Percentiles rank a stretch among this genome's conserved stretches.
These are phyloP conservation scores for Caenorhabditis remanei DNA, from an alignment of 1,140 invertebrate species.

Conservation along the genomic window DNA sequence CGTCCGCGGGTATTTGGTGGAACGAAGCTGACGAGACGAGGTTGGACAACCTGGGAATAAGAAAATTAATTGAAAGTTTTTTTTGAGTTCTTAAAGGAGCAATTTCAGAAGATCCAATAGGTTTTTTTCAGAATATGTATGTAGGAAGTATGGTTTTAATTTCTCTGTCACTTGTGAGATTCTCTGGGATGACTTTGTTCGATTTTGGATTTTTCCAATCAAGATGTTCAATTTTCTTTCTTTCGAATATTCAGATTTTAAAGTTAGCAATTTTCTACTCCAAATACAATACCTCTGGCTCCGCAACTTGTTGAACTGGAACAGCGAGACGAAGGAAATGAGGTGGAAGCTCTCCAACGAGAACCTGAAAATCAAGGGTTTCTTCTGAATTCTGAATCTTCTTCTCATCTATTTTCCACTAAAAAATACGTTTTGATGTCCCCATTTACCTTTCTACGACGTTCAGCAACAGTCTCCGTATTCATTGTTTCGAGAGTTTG, in stretches of 20 bases:
- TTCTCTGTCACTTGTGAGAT: too few species aligned
- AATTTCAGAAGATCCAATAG: too few species aligned
- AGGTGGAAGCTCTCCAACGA: conserved; percentile 86
- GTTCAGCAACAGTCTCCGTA: conserved; percentile 61
- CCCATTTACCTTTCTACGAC: conserved; percentile 52
- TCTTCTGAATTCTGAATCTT: not conserved
- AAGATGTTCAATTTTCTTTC: not conserved
- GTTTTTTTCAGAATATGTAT: too few species aligned
- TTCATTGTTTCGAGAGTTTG: conserved; percentile 6
- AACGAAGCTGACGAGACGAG: conserved; percentile 82
- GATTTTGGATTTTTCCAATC: not conserved
- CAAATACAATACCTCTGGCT: conserved; percentile 12
- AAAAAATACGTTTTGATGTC: not conserved
- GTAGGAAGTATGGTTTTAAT: too few species aligned
- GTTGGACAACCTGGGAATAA: conserved; percentile 80
- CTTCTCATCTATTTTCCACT: not conserved
- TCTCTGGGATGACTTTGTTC: too few species aligned
- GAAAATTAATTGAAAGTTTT: conserved; percentile 73
- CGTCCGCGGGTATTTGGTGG: conserved; percentile 83
- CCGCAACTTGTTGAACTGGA: conserved; percentile 34
- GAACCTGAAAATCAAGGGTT: conserved; percentile 76
- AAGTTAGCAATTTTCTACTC: not conserved
- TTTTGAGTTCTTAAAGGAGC: not conserved
- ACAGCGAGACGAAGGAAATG: conserved; percentile 84
- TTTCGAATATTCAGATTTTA: not conserved